Percentiles rank a stretch among this genome's conserved stretches.
Evolutionary conservation across 2,113 vertebrate genomes (phyloP).

Genomic region (Lepisosteus osseus): DNA sequence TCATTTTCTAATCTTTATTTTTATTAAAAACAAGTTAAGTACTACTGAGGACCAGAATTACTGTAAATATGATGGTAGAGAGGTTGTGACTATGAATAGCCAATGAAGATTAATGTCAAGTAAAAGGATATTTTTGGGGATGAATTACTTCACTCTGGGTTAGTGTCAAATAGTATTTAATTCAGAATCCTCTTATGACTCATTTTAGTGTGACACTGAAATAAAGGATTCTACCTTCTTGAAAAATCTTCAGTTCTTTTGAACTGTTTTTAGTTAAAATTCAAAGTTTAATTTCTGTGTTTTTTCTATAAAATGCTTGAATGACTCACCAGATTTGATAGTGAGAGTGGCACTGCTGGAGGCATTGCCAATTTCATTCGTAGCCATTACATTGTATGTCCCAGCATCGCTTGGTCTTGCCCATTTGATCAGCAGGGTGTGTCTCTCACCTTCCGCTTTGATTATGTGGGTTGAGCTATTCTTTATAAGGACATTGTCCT

Average conservation of each 20-base stretch:
- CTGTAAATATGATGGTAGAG: too few species aligned
- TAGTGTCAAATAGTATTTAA: slow-evolving; percentile 5
- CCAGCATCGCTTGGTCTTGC: slow-evolving; percentile 75
- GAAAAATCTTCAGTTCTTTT: not conserved
- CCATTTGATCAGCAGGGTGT: slow-evolving; percentile 80
- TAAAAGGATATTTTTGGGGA: slow-evolving; percentile 18
- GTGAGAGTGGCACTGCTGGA: slow-evolving; percentile 77
- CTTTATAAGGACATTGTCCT: slow-evolving; percentile 64
- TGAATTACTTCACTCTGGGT: slow-evolving; percentile 16
- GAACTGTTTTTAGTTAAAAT: too few species aligned
- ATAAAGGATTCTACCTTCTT: slow-evolving; percentile 6
- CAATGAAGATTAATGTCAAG: slow-evolving; percentile 14
- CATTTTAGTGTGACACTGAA: not conserved
- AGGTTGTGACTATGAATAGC: not conserved
- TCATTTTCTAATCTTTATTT: too few species aligned
- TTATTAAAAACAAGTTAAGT: too few species aligned
- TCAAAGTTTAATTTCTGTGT: not conserved
- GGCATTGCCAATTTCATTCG: slow-evolving; percentile 81
- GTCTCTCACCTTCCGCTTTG: slow-evolving; percentile 86
- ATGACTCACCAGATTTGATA: slow-evolving; percentile 74
- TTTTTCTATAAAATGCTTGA: not conserved
- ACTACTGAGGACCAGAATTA: too few species aligned
- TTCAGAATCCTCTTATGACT: slow-evolving; percentile 13
- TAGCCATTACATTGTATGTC: slow-evolving; percentile 78
- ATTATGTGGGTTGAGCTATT: slow-evolving; percentile 64